Evolutionary conservation across 2,113 vertebrate species (phyloP).

Genomic region (Lepus europaeus): DNA sequence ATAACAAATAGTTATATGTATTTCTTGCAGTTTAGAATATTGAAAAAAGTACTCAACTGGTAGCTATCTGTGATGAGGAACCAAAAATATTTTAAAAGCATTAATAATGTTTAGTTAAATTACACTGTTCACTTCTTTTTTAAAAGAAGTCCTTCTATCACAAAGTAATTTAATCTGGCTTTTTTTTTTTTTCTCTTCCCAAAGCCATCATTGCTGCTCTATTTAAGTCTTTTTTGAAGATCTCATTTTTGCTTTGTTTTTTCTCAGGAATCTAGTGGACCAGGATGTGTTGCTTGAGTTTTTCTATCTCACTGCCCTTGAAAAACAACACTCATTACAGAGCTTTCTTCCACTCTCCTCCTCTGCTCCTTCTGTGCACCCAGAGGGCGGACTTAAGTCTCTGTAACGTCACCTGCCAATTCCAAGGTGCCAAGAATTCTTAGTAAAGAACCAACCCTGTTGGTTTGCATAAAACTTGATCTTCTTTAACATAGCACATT

Average conservation of each 20-base stretch:
- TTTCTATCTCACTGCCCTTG: not conserved
- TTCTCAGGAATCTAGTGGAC: not conserved
- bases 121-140: not conserved
- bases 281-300: not conserved
- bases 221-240: not conserved
- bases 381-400: not conserved
- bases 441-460: not conserved
- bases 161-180: slow-evolving; percentile 13
- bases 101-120: slow-evolving; percentile 6
- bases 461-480: not conserved
- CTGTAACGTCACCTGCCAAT: not conserved
- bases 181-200: not conserved
- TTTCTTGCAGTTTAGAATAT: not conserved
- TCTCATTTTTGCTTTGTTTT: not conserved
- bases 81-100: not conserved
- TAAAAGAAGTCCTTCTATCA: not conserved
- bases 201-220: not conserved
- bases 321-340: not conserved
- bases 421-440: not conserved
- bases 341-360: not conserved
- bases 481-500: not conserved
- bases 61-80: not conserved
- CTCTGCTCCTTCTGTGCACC: not conserved
- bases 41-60: not conserved
- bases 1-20: not conserved